Conservation (phyloP, 1,140 invertebrate genomes). For the Mycetomoellerius zeteki region DNA sequence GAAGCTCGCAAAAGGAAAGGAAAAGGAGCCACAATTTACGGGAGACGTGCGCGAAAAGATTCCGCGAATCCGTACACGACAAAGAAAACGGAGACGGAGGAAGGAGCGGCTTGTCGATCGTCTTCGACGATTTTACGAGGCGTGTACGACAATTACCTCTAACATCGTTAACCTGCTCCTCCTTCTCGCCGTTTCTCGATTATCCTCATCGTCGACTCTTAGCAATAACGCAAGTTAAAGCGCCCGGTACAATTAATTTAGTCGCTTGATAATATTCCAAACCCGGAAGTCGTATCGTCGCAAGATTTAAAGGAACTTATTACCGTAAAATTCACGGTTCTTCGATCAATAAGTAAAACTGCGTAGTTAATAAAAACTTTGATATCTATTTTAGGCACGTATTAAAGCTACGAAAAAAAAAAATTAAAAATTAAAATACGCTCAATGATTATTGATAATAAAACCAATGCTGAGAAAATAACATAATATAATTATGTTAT, state of each 20-base stretch:
- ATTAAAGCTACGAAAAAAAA: no score
- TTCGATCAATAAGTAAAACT: constrained; percentile 2
- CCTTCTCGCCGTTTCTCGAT: constrained; percentile 1
- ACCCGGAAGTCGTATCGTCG: not conserved
- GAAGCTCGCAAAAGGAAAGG: not conserved
- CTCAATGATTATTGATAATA: not conserved
- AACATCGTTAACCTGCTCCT: constrained; percentile 50
- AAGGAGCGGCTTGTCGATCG: constrained; percentile 77
- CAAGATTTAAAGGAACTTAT: not conserved
- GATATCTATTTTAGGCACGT: not conserved
- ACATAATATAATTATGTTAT: not conserved
- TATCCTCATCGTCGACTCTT: constrained; percentile 7
- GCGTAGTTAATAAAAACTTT: not conserved
- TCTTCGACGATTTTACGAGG: constrained; percentile 79
- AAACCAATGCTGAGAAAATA: not conserved
- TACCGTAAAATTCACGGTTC: not conserved
- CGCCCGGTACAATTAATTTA: constrained; percentile 20
- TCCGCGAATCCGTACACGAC: constrained; percentile 44
- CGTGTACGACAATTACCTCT: constrained; percentile 76
- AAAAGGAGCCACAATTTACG: constrained; percentile 13
- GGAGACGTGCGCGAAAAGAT: constrained; percentile 2
- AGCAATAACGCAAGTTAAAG: constrained; percentile 30
- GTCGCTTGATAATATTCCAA: not conserved
- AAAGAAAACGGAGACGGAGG: constrained; percentile 64
- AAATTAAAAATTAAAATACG: not conserved